A percentile compares a stretch with the other conserved stretches of the same genome.
Evolutionary conservation across 2,113 vertebrate species (phyloP).

Genomic region (Psittacula cyanocephala): DNA sequence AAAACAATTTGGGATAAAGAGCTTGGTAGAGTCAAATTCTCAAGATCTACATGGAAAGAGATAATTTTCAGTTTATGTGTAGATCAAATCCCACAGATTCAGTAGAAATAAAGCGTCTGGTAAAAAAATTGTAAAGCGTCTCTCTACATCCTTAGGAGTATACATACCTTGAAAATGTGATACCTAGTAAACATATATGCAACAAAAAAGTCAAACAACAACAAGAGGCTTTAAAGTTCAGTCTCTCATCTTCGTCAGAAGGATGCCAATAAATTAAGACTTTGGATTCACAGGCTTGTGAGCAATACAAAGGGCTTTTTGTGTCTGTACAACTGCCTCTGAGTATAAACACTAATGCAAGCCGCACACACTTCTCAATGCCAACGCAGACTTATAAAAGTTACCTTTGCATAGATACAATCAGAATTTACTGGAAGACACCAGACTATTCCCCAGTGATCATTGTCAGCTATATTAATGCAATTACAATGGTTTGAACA

Average conservation of each 20-base stretch:
- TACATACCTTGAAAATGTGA: neutral
- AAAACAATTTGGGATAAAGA: neutral
- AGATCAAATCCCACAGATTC: neutral
- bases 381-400: neutral
- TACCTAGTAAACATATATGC: neutral
- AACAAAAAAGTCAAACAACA: neutral
- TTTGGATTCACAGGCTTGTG: neutral
- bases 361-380: neutral
- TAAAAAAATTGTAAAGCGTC: neutral
- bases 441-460: neutral
- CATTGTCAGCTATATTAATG: constrained; percentile 29
- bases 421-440: neutral
- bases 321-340: neutral
- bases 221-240: neutral
- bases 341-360: neutral
- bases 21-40: neutral
- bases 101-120: neutral
- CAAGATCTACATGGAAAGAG: neutral
- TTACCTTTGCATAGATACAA: neutral
- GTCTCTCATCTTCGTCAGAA: neutral
- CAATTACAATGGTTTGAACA: constrained; percentile 39
- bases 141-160: neutral
- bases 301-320: neutral
- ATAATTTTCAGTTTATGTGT: neutral
- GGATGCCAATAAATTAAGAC: neutral